These are phyloP conservation scores for Drosophila antonietae DNA, from an alignment of 2,888 invertebrate genomes.

Conservation along the genomic window DNA sequence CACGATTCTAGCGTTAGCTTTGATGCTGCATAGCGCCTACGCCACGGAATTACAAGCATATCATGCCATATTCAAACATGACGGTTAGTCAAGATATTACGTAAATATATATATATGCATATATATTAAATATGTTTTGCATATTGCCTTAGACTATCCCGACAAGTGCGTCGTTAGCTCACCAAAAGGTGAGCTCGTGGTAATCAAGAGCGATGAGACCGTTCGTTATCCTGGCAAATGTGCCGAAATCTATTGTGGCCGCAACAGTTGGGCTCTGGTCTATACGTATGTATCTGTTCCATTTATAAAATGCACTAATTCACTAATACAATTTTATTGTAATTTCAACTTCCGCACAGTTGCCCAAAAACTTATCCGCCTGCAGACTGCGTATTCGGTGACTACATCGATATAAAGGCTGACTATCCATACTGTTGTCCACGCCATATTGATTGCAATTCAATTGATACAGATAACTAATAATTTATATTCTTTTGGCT, in stretches of 20 bases:
- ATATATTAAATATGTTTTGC: too few relatives aligned
- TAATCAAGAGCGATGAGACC: slow-evolving; percentile 24
- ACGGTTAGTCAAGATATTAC: slow-evolving; percentile 16
- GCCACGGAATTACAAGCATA: neutral
- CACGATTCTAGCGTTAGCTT: slow-evolving; percentile 18
- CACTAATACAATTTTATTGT: neutral
- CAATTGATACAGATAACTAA: neutral
- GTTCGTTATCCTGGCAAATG: slow-evolving; percentile 52
- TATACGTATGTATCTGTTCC: slow-evolving; percentile 35
- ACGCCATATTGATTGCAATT: slow-evolving; percentile 36
- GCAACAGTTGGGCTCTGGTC: slow-evolving; percentile 58
- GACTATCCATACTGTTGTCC: slow-evolving; percentile 50
- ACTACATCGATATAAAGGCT: slow-evolving; percentile 10
- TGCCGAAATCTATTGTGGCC: slow-evolving; percentile 51
- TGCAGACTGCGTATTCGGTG: slow-evolving; percentile 21
- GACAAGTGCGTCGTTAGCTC: slow-evolving; percentile 45
- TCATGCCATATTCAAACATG: slow-evolving; percentile 25
- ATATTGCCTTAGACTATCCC: slow-evolving; percentile 28
- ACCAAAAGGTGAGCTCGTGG: neutral
- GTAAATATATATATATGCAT: neutral
- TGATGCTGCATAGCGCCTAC: slow-evolving; percentile 2
- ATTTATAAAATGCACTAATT: neutral
- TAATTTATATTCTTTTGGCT: neutral
- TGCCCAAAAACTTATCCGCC: slow-evolving; percentile 26
- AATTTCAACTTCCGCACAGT: slow-evolving; percentile 10